Evolutionary conservation across 1,140 invertebrate species (phyloP).

Genomic region (Homalodisca vitripennis): DNA sequence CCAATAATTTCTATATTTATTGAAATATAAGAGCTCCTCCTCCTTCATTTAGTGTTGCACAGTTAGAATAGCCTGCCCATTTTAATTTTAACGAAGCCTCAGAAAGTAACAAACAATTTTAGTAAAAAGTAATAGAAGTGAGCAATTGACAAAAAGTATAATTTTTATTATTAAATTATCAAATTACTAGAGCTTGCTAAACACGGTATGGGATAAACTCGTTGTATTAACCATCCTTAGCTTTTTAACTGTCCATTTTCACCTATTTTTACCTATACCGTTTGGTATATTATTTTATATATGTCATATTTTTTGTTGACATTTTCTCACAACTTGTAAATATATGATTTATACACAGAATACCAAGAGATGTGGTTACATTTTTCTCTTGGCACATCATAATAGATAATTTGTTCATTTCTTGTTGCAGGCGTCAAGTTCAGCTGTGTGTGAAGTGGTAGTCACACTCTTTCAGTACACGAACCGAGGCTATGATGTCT

Average conservation of each 20-base stretch:
- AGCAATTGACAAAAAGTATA: too few relatives aligned
- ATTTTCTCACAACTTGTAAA: background rate
- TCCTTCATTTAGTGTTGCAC: too few relatives aligned
- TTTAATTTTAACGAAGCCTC: too few relatives aligned
- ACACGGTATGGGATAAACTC: too few relatives aligned
- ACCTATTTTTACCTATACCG: background rate
- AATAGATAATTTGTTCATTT: constrained; percentile 34
- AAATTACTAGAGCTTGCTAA: too few relatives aligned
- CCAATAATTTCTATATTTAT: too few relatives aligned
- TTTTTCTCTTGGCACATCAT: constrained; percentile 22
- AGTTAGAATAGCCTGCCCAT: too few relatives aligned
- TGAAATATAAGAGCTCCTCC: too few relatives aligned
- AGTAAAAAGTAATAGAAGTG: too few relatives aligned
- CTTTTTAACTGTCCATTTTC: background rate
- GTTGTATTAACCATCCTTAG: too few relatives aligned
- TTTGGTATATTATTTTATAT: background rate
- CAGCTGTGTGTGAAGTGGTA: constrained; percentile 61
- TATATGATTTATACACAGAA: background rate
- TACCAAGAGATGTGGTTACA: background rate
- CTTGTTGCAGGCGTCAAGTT: constrained; percentile 65
- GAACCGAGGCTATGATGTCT: background rate
- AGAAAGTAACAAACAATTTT: too few relatives aligned
- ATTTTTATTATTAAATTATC: too few relatives aligned
- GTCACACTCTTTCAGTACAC: background rate
- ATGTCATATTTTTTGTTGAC: background rate